Conservation (phyloP, 2,797 vertebrate species). For the Huso huso region DNA sequence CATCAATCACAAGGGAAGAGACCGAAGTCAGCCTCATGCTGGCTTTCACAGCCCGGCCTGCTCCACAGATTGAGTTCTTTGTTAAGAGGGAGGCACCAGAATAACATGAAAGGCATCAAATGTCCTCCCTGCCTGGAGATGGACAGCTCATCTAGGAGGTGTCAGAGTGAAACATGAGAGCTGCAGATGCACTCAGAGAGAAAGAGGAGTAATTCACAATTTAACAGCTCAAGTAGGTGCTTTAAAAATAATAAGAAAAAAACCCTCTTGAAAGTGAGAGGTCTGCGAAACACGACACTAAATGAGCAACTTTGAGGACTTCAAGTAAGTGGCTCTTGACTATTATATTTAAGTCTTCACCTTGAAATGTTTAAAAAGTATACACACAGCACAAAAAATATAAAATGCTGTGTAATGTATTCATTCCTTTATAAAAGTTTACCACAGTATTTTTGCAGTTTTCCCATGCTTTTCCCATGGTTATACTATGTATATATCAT, state of each 20-base stretch:
- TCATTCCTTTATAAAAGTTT: no score
- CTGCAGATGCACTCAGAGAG: constrained; percentile 60
- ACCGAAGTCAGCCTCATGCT: constrained; percentile 41
- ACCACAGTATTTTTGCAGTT: no score
- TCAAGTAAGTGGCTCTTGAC: no score
- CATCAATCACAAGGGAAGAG: constrained; percentile 72
- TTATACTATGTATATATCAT: no score
- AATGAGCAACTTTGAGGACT: constrained; percentile 11
- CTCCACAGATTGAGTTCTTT: constrained; percentile 38
- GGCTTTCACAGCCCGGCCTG: constrained; percentile 46
- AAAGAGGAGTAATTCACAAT: constrained; percentile 55
- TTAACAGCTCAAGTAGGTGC: constrained; percentile 23
- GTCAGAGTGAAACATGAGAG: constrained; percentile 74
- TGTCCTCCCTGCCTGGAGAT: constrained; percentile 58
- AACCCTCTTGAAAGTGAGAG: constrained; percentile 59
- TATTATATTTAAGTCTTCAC: no score
- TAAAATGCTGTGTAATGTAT: no score
- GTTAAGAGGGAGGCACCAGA: constrained; percentile 56
- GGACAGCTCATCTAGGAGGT: constrained; percentile 76
- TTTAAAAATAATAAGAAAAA: not conserved
- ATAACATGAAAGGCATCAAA: constrained; percentile 69
- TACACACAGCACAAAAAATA: no score
- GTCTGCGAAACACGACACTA: constrained; percentile 49
- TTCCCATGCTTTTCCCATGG: no score
- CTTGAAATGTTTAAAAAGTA: no score